phyloP scores from a whole-genome alignment of 2,113 vertebrate species.

The Odocoileus hemionus region DNA sequence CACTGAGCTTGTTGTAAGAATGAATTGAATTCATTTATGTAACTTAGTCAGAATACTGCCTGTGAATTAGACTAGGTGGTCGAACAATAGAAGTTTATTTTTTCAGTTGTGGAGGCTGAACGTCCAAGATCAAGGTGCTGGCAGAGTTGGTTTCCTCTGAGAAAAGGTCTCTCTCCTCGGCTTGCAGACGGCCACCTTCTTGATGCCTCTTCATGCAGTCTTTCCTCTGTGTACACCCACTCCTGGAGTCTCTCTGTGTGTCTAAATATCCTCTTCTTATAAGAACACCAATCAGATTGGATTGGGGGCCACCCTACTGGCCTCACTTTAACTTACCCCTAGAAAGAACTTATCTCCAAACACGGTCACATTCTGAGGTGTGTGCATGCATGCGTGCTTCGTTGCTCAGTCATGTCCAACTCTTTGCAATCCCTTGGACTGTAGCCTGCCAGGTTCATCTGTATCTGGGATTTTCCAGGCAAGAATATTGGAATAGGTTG shows the following conservation, averaged over 20 bases:
- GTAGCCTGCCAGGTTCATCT: background rate
- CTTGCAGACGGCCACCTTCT: rapidly evolving
- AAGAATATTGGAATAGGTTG: background rate
- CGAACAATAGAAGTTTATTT: background rate
- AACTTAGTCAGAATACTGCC: background rate
- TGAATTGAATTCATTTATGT: background rate
- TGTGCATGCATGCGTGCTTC: background rate
- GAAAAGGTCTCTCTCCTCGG: background rate
- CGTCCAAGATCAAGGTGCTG: background rate
- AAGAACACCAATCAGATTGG: background rate
- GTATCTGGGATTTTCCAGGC: background rate
- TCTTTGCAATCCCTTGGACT: background rate
- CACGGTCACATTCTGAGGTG: background rate
- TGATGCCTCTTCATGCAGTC: background rate
- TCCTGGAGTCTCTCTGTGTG: background rate
- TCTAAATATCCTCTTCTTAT: background rate
- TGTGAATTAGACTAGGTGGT: background rate
- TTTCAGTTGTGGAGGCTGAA: background rate
- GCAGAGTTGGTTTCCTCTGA: background rate
- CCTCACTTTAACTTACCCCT: background rate
- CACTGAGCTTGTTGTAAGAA: background rate
- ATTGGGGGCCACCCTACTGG: background rate
- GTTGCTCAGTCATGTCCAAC: background rate
- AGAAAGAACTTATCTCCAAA: background rate
- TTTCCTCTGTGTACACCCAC: rapidly evolving